Evolutionary conservation across 1,140 invertebrate genomes (phyloP).

Genomic region (Galleria mellonella): DNA sequence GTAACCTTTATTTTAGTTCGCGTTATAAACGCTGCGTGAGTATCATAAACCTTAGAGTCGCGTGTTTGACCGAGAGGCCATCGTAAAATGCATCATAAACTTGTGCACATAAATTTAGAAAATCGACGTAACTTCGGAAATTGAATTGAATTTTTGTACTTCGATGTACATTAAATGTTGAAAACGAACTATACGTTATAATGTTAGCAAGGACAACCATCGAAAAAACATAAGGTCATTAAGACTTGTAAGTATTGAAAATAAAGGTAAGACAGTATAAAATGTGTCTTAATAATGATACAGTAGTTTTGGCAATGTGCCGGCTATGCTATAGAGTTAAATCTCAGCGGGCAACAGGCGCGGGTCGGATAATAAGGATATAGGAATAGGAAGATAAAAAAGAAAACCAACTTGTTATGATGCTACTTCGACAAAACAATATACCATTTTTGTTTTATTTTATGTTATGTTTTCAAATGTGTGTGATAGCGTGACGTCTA

Average conservation of each 20-base stretch:
- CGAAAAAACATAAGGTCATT: no score
- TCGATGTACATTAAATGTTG: no score
- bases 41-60: constrained; percentile 46
- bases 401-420: constrained; percentile 21
- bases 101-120: constrained; percentile 49
- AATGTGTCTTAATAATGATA: constrained; percentile 45
- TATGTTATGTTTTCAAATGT: no score
- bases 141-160: constrained; percentile 33
- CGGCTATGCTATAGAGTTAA: constrained; percentile 49
- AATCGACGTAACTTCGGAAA: constrained; percentile 38
- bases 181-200: neutral
- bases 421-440: constrained; percentile 13
- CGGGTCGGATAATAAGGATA: constrained; percentile 31
- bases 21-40: constrained; percentile 46
- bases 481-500: no score
- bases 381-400: no score
- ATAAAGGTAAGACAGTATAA: constrained; percentile 24
- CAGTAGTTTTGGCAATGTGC: constrained; percentile 43
- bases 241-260: no score
- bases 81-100: constrained; percentile 60
- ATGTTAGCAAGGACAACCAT: constrained; percentile 9
- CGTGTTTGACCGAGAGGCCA: constrained; percentile 53
- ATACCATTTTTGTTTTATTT: constrained; percentile 11
- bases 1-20: constrained; percentile 33
- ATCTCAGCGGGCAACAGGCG: constrained; percentile 39